Conservation (phyloP, 2,113 vertebrate species). For the Tupaia chinensis region DNA sequence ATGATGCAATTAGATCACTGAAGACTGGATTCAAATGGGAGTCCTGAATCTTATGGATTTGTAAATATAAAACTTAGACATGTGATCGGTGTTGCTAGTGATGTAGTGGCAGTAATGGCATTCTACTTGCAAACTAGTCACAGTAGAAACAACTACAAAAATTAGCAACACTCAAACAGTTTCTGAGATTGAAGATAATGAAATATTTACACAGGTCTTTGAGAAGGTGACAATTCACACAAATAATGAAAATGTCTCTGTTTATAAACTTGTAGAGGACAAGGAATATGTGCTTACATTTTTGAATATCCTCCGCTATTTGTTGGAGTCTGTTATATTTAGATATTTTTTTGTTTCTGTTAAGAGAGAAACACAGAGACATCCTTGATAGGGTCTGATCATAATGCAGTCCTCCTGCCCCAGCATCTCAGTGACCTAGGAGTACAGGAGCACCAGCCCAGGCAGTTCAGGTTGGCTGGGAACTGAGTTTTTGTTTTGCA, state of each 20-base stretch:
- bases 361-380: too few relatives aligned
- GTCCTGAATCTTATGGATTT: background rate
- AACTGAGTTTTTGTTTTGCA: too few relatives aligned
- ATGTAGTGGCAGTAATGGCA: background rate
- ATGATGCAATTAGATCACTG: background rate
- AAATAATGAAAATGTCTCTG: background rate
- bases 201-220: background rate
- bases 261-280: background rate
- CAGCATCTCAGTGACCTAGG: too few relatives aligned
- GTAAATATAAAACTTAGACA: background rate
- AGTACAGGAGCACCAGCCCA: too few relatives aligned
- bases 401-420: too few relatives aligned
- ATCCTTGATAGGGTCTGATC: too few relatives aligned
- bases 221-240: background rate
- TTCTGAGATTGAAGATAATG: background rate
- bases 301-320: background rate
- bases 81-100: background rate
- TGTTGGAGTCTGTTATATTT: background rate
- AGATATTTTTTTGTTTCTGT: too few relatives aligned
- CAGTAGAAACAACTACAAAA: constrained; percentile 1
- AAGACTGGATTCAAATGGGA: background rate
- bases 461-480: too few relatives aligned
- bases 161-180: background rate
- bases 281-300: background rate
- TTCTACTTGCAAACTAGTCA: constrained; percentile 16